Evolutionary conservation across 2,888 invertebrate species (phyloP), one percentile per base, ranked within the genome.

Genomic region (Matsumyia berberina): DNA sequence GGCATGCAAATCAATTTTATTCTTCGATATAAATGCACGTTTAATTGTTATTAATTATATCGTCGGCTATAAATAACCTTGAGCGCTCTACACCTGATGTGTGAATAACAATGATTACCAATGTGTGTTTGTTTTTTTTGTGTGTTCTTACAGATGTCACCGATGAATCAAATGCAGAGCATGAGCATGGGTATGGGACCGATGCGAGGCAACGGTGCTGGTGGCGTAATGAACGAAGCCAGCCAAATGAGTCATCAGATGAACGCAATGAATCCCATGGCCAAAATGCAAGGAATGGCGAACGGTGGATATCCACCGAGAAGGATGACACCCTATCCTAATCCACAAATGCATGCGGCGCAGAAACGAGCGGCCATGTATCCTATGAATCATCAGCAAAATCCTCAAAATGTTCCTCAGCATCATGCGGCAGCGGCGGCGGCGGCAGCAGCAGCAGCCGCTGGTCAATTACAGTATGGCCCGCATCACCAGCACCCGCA

Each of bases 291-390:
- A 88, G 93, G 93, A 86, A 92, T 92, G 92, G 92, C 92, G 78
- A 92, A 91, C 76, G 91, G 91, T 7, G 94, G 94, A 35, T 92
- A 92, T 87, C 96, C 96, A 89, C 96, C 96, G 87, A 93, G 97
- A 89, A 94, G 97, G 89, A 94, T 96, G 92, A 94, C 96, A 58
- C 97, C 97, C 1, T 97, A 97, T 91, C 97, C 97, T 19, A 95
- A 94, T 79, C 96, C 97, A 11, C 95, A 95, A 77, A 96, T 96
- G 95, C 96, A 97, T 90, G 96, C 96, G 94, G 94, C 95, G 73
- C 96, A 96, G 89, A 96, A 97, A 88, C 93, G 92, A 29, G 89
- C 87, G 8, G 78, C 83, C 46, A 90, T 92, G 90, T 92, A 92
- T 87, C 90, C 91, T 49, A 88, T 88, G 86, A 87, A 96, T 89